A percentile compares a stretch with the other conserved stretches of the same genome.
phyloP scores from a whole-genome alignment of 2,797 vertebrate genomes.

The Dipus sagitta region DNA sequence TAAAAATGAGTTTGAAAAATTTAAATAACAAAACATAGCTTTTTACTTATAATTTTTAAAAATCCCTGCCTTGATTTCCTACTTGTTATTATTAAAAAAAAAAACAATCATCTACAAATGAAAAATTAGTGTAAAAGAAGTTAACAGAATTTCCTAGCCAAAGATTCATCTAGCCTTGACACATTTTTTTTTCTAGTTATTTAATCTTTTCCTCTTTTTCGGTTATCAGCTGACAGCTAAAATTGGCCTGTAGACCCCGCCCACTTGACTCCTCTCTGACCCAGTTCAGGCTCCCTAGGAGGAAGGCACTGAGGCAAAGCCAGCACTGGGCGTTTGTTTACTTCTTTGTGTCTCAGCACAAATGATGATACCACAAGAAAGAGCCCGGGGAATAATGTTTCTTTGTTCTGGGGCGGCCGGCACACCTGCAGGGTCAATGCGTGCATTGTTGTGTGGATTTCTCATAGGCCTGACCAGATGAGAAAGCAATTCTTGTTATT shows the following conservation, averaged over 20 bases:
- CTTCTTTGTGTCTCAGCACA: conserved; percentile 75
- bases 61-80: background rate
- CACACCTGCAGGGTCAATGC: conserved; percentile 78
- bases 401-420: conserved; percentile 65
- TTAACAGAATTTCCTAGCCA: conserved; percentile 6
- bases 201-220: conserved; percentile 21
- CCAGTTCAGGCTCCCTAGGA: conserved; percentile 47
- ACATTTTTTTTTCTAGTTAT: background rate
- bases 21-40: background rate
- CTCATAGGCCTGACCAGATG: conserved; percentile 63
- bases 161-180: background rate
- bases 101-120: background rate
- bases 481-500: conserved; percentile 77
- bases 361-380: conserved; percentile 68
- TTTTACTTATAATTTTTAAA: background rate
- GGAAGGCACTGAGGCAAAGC: conserved; percentile 27
- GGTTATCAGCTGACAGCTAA: conserved; percentile 67
- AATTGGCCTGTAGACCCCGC: background rate
- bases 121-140: conserved; percentile 6
- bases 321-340: conserved; percentile 70
- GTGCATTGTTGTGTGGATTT: conserved; percentile 65
- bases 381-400: conserved; percentile 71
- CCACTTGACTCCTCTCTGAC: conserved; percentile 64
- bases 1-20: background rate
- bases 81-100: conserved; percentile 20